Evolutionary conservation across 2,113 vertebrate genomes (phyloP).

Genomic region (Gobio gobio): DNA sequence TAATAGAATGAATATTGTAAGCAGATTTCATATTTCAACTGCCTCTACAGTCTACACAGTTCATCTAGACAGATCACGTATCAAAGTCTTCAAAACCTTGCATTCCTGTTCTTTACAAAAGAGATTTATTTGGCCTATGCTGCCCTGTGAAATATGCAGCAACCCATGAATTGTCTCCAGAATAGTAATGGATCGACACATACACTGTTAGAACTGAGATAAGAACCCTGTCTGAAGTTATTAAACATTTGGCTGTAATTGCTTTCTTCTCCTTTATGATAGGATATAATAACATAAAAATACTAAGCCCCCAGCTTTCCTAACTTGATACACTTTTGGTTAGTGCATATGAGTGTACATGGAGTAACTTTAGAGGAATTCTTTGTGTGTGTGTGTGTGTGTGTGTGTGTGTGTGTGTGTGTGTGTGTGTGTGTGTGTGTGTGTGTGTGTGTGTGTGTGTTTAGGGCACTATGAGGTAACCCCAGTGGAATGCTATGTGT

Average conservation of each 20-base stretch:
- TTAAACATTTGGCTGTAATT: constrained; percentile 11
- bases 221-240: constrained; percentile 11
- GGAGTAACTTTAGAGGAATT: constrained; percentile 36
- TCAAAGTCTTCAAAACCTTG: constrained; percentile 11
- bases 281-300: neutral
- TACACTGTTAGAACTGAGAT: neutral
- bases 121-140: constrained; percentile 17
- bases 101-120: constrained; percentile 11
- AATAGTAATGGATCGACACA: neutral
- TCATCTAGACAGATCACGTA: constrained; percentile 3
- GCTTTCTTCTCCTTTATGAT: constrained; percentile 2
- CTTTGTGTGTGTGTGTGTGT: constrained; percentile 35
- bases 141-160: neutral
- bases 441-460: constrained; percentile 24
- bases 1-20: neutral
- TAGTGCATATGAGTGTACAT: neutral
- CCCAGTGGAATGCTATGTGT: constrained; percentile 50
- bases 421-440: constrained; percentile 26
- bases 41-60: neutral
- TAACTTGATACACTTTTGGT: constrained; percentile 23
- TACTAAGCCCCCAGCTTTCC: neutral
- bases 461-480: constrained; percentile 44
- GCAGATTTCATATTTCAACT: constrained; percentile 18
- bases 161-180: neutral
- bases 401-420: constrained; percentile 4